Base-by-base conservation (phyloP, 2,888 invertebrate genomes). In the Linnaemya tessellans region DNA sequence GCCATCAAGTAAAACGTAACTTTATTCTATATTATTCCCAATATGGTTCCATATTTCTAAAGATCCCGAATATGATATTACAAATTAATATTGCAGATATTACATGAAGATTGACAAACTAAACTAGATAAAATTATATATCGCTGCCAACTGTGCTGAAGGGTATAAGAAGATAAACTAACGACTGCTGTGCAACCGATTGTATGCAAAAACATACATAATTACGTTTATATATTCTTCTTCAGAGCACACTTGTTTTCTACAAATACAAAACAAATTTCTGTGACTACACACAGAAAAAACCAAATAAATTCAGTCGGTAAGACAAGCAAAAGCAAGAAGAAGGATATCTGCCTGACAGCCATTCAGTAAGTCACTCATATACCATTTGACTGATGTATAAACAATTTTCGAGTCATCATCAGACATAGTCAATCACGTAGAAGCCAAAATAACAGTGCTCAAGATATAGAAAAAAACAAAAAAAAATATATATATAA, bases 391-490 rank as follows among this genome's bases (percentile, higher is more conserved):
- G 62, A 51, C 73, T 67, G 65, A 41, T 70, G 60, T 62, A 64
- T 49, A 73, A 84, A 82, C 54, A 68, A 79, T 78, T 80, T 81
- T 70, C 71, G 80, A 85, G 84, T 82, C 86, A 86, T 82, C 86
- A 85, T 82, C 80, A 78, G 82, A 82, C 81, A 80, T 77, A 87
- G 81, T 84, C 85, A 87, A 85, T 86, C 84, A 86, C 77, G 78
- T 81, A 77, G 79, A 81, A 46, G 58, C 68, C 54, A 81, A 83
- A 41, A 68, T 51, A 54, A 62, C 46, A 38, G 49, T n/a, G 49
- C 43, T 49, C 62, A n/a, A 51, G 41, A 70, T 58, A 49, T 43
- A 58, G n/a, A 58, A 25, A 22, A 18, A 35, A n/a, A n/a, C n/a
- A n/a, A n/a, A n/a, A n/a, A n/a, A n/a, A n/a, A n/a, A n/a, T n/a